A percentile compares a stretch with the other conserved stretches of the same genome.
Evolutionary conservation across 2,113 vertebrate species (phyloP).

Genomic region (Alosa alosa): DNA sequence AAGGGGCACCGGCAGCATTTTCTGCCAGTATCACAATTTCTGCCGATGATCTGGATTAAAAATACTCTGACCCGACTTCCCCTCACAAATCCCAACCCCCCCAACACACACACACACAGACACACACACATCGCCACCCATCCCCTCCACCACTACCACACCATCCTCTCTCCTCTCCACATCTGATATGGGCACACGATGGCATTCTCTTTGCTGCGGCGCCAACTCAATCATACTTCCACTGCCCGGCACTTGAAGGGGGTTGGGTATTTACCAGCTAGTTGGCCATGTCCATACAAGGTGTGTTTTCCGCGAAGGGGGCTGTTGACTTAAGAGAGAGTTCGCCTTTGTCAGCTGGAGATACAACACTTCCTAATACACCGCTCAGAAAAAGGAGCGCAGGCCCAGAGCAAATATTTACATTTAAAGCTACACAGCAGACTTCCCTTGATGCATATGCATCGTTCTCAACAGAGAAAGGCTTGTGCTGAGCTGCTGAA

Average conservation of each 20-base stretch:
- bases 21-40: neutral
- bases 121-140: neutral
- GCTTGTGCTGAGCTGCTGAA: conserved; percentile 41
- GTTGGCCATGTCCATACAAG: too few relatives aligned
- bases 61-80: neutral
- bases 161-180: neutral
- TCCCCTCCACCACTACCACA: neutral
- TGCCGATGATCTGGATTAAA: neutral
- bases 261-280: too few relatives aligned
- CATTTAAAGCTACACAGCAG: conserved; percentile 50
- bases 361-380: conserved; percentile 3
- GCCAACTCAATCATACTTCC: conserved; percentile 9
- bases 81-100: neutral
- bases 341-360: neutral
- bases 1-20: neutral
- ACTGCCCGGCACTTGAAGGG: neutral
- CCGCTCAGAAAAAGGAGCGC: conserved; percentile 40
- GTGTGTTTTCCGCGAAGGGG: neutral
- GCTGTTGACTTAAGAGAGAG: conserved; percentile 32
- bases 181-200: neutral
- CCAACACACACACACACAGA: neutral
- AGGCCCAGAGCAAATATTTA: conserved; percentile 53
- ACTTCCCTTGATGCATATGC: conserved; percentile 53
- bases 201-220: neutral
- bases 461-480: conserved; percentile 51